These are phyloP conservation scores for Pycnomerus fuliginosus DNA, from an alignment of 2,888 invertebrate genomes.

Conservation along the genomic window DNA sequence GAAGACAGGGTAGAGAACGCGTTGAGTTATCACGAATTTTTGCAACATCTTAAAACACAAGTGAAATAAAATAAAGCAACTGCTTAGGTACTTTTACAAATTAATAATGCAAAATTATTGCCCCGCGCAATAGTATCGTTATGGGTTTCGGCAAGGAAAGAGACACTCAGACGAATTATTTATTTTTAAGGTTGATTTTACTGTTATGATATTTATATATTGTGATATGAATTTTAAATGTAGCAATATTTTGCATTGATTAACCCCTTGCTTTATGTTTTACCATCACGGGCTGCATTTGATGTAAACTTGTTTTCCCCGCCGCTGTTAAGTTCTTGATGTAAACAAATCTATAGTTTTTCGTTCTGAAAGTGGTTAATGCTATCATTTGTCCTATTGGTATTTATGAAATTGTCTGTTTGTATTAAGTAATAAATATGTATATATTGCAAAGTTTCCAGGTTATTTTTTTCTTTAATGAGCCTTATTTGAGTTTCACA, in stretches of 20 bases:
- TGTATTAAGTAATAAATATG: slow-evolving; percentile 32
- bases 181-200: slow-evolving; percentile 30
- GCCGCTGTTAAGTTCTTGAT: slow-evolving; percentile 13
- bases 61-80: slow-evolving; percentile 65
- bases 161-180: slow-evolving; percentile 5
- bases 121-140: slow-evolving; percentile 27
- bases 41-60: slow-evolving; percentile 90
- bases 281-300: slow-evolving; percentile 15
- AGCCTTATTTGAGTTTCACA: too few species aligned
- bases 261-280: slow-evolving; percentile 27
- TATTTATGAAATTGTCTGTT: slow-evolving; percentile 38
- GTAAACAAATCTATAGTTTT: slow-evolving; percentile 13
- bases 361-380: slow-evolving; percentile 8
- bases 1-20: slow-evolving; percentile 94
- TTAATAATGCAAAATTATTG: slow-evolving; percentile 41
- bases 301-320: slow-evolving; percentile 26
- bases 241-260: slow-evolving; percentile 42
- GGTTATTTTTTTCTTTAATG: too few species aligned
- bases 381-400: slow-evolving; percentile 19
- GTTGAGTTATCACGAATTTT: slow-evolving; percentile 96
- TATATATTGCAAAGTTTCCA: slow-evolving; percentile 27
- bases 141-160: slow-evolving; percentile 9
- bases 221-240: slow-evolving; percentile 27
- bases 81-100: slow-evolving; percentile 7
- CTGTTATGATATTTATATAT: slow-evolving; percentile 32